phyloP scores from a whole-genome alignment of 1,140 invertebrate genomes.

The Diprion similis region DNA sequence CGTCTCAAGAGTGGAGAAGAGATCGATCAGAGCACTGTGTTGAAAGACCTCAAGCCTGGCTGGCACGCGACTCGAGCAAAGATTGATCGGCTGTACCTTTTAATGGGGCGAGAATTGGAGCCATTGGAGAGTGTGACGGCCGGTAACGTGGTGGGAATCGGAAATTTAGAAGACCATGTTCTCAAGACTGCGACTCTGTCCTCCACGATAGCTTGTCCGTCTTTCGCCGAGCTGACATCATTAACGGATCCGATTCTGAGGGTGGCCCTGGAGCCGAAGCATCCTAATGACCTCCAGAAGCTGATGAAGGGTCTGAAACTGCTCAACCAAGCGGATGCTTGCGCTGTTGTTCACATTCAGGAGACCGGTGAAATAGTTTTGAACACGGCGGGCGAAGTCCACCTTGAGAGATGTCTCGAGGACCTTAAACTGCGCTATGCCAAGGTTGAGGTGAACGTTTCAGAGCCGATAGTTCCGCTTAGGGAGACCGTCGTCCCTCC shows the following conservation, averaged over 20 bases:
- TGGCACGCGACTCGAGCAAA: constrained; percentile 68
- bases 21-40: constrained; percentile 62
- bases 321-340: constrained; percentile 92
- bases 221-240: constrained; percentile 85
- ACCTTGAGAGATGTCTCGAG: constrained; percentile 92
- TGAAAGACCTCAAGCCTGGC: constrained; percentile 73
- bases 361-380: constrained; percentile 96
- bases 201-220: constrained; percentile 81
- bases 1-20: constrained; percentile 47
- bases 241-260: constrained; percentile 88
- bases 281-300: constrained; percentile 80
- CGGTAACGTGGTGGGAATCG: constrained; percentile 91
- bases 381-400: constrained; percentile 97
- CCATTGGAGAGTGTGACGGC: constrained; percentile 79
- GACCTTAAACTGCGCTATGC: constrained; percentile 86
- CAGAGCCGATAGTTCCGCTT: constrained; percentile 95
- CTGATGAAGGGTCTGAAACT: constrained; percentile 83
- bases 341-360: constrained; percentile 88
- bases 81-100: constrained; percentile 81
- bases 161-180: constrained; percentile 85
- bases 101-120: constrained; percentile 95
- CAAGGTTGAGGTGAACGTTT: constrained; percentile 88
- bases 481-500: constrained; percentile 89
- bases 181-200: constrained; percentile 94
- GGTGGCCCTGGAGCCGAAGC: constrained; percentile 92